Base-by-base conservation (phyloP, 1,140 invertebrate species). In the Papilio glaucus region DNA sequence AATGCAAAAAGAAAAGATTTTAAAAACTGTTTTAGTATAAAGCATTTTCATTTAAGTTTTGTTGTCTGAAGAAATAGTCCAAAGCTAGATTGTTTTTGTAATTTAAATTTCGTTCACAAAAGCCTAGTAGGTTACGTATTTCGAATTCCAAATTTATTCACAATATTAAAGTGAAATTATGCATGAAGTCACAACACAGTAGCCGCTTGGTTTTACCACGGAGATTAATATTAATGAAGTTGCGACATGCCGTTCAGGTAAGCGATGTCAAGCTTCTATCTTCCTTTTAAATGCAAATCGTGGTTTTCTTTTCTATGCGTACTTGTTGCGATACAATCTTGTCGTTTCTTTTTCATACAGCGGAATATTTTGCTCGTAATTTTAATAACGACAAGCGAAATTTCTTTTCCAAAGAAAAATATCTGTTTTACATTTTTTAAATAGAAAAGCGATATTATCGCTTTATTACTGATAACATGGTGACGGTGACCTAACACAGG, bases 161-260 rank as follows among this genome's bases (percentile, higher is more conserved):
- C 76, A 77, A 82, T 74, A 77, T 73, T 73, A 76, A 81, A 78
- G 77, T 76, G 81, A 85, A 88, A 87, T 90, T 89, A 91, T 89
- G 86, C 87, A 89, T 84, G 83, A 84, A 88, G 82, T 79, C 83
- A 86, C 78, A 84, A 80, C 82, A 80, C 82, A 85, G 82, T 87
- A 79, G 83, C 81, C 84, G 78, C 73, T 80, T 68, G 75, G 78
- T 79, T 80, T 84, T 77, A 72, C 79, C 76, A 76, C 78, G 72
- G 76, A 83, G 82, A 88, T 89, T 88, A 91, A 91, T 90, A 89
- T 91, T 89, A 89, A 91, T 89, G 89, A 88, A 82, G 77, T 69
- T 79, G 85, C 85, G 86, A 86, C 88, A 87, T 84, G 79, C 79
- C 80, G 83, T 82, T 81, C 83, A 79, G 79, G 79, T 76, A 72